phyloP scores from a whole-genome alignment of 23 tunicate genomes.

The Trididemnum miniatum region DNA sequence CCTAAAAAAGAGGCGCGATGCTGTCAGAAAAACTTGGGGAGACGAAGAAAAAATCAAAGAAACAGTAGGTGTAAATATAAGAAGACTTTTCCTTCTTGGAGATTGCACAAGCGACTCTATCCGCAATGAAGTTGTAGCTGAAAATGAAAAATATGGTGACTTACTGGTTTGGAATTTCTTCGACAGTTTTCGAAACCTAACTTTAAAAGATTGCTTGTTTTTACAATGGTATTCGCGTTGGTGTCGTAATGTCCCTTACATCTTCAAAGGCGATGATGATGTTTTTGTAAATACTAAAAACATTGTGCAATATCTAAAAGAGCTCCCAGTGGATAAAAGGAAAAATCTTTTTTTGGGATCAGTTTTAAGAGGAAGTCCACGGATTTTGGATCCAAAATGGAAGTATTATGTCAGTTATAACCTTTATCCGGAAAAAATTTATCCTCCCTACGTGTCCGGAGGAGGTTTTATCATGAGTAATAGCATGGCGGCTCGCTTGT shows the following conservation, averaged over 20 bases:
- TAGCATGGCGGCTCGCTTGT: slow-evolving; percentile 52
- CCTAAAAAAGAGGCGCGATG: slow-evolving; percentile 44
- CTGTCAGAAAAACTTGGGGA: slow-evolving; percentile 74
- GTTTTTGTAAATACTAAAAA: slow-evolving; percentile 66
- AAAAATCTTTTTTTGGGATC: slow-evolving; percentile 67
- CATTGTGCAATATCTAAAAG: slow-evolving; percentile 52
- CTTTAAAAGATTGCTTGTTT: slow-evolving; percentile 78
- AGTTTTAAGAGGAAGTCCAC: slow-evolving; percentile 49
- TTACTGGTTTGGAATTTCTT: slow-evolving; percentile 81
- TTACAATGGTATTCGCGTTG: slow-evolving; percentile 67
- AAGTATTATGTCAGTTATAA: slow-evolving; percentile 82
- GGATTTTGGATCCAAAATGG: slow-evolving; percentile 73
- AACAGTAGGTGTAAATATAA: slow-evolving; percentile 26
- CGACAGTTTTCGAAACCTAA: slow-evolving; percentile 76
- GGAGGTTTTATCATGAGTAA: slow-evolving; percentile 89
- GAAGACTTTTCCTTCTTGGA: slow-evolving; percentile 63
- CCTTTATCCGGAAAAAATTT: slow-evolving; percentile 65
- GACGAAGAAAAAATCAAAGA: slow-evolving; percentile 45
- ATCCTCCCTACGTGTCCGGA: slow-evolving; percentile 93
- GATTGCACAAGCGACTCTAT: slow-evolving; percentile 24
- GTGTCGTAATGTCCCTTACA: slow-evolving; percentile 66
- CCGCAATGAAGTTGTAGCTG: slow-evolving; percentile 22
- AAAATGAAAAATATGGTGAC: slow-evolving; percentile 41
- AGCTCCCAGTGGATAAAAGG: neutral
- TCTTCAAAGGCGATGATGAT: slow-evolving; percentile 90